Conservation (phyloP, 2,797 vertebrate genomes). For the Champsocephalus esox region DNA sequence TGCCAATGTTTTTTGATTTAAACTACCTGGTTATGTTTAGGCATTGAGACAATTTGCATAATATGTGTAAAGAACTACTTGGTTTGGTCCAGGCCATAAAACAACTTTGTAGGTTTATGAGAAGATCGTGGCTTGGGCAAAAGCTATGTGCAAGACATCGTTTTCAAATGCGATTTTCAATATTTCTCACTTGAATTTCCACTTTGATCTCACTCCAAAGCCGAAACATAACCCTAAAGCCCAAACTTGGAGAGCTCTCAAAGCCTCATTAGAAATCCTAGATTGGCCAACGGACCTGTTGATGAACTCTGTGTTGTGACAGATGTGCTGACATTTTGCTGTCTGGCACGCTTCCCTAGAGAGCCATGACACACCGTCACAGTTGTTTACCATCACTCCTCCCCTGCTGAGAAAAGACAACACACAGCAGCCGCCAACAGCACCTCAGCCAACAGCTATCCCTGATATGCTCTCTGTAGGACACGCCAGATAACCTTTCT, state of each 20-base stretch:
- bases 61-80: too few species aligned
- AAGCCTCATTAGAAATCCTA: background rate
- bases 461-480: conserved; percentile 38
- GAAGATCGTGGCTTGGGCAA: too few species aligned
- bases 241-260: background rate
- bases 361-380: conserved; percentile 35
- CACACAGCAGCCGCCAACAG: conserved; percentile 26
- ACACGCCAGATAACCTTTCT: conserved; percentile 64
- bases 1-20: too few species aligned
- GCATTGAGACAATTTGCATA: too few species aligned
- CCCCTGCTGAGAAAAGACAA: conserved; percentile 44
- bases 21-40: too few species aligned
- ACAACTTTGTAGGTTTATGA: too few species aligned
- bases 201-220: background rate
- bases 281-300: conserved; percentile 18
- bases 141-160: too few species aligned
- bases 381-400: conserved; percentile 57
- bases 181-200: background rate
- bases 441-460: conserved; percentile 45
- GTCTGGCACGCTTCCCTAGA: conserved; percentile 24
- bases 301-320: conserved; percentile 40
- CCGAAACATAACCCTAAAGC: background rate
- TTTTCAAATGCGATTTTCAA: too few species aligned
- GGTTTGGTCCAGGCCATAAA: too few species aligned
- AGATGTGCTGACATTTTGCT: conserved; percentile 59